Evolutionary conservation across 2,113 vertebrate species (phyloP).

Genomic region (Camelus bactrianus): DNA sequence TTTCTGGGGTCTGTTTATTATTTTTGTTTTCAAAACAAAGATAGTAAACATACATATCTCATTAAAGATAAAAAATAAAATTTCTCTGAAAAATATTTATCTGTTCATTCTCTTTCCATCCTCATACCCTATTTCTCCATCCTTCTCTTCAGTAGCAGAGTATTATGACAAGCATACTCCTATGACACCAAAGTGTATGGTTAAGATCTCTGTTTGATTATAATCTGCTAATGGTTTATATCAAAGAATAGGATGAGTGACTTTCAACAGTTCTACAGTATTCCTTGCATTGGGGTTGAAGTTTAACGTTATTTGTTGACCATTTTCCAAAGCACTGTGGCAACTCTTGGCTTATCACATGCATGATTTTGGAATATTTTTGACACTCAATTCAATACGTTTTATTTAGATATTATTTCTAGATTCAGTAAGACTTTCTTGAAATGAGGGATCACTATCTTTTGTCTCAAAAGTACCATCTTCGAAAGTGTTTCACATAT

Average conservation of each 20-base stretch:
- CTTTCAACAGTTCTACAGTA: slow-evolving; percentile 65
- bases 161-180: slow-evolving; percentile 52
- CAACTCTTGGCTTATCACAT: background rate
- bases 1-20: background rate
- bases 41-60: background rate
- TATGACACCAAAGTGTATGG: slow-evolving; percentile 4
- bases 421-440: background rate
- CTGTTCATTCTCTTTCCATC: slow-evolving; percentile 36
- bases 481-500: background rate
- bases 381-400: background rate
- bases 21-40: background rate
- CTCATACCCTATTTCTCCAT: slow-evolving; percentile 38
- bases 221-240: slow-evolving; percentile 50
- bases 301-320: background rate
- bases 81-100: background rate
- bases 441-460: background rate
- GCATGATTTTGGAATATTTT: background rate
- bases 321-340: background rate
- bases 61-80: background rate
- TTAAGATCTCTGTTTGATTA: slow-evolving; percentile 65
- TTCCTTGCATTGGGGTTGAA: slow-evolving; percentile 62
- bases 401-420: background rate
- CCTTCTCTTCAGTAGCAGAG: slow-evolving; percentile 61
- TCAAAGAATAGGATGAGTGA: slow-evolving; percentile 27
- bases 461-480: background rate